Evolutionary conservation across 2,797 vertebrate genomes (phyloP).

Genomic region (Epinephelus malabaricus): DNA sequence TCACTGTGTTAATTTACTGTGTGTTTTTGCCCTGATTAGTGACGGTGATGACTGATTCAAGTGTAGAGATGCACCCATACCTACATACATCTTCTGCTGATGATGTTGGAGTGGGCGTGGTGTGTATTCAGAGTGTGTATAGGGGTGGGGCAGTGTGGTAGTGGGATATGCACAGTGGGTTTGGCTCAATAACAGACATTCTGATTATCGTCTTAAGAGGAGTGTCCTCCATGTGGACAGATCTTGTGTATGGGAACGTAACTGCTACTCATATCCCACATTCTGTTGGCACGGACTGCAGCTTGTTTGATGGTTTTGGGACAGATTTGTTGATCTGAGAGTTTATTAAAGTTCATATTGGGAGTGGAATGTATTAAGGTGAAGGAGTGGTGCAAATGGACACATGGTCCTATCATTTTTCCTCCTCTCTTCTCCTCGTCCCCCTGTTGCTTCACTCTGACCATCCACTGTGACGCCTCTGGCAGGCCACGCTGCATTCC

Average conservation of each 20-base stretch:
- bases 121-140: constrained; percentile 24
- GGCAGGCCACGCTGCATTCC: constrained; percentile 80
- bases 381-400: constrained; percentile 31
- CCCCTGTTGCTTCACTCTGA: constrained; percentile 64
- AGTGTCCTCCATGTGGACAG: constrained; percentile 21
- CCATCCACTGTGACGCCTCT: constrained; percentile 80
- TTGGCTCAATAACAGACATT: constrained; percentile 30
- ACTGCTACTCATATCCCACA: not conserved
- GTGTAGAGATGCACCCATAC: constrained; percentile 30
- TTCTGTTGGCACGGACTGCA: not conserved
- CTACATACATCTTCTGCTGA: constrained; percentile 37
- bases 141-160: constrained; percentile 32
- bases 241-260: constrained; percentile 14
- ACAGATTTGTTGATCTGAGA: not conserved
- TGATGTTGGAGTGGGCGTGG: constrained; percentile 64
- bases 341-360: constrained; percentile 5
- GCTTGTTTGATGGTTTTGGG: constrained; percentile 14
- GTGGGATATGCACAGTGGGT: constrained; percentile 38
- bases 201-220: constrained; percentile 17
- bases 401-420: constrained; percentile 46
- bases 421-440: constrained; percentile 20
- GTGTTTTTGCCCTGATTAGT: not conserved
- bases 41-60: constrained; percentile 26
- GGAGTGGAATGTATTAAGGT: constrained; percentile 33
- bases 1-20: not conserved